Base-by-base conservation (phyloP, 1,140 invertebrate species). In the Drosophila micromelanica region DNA sequence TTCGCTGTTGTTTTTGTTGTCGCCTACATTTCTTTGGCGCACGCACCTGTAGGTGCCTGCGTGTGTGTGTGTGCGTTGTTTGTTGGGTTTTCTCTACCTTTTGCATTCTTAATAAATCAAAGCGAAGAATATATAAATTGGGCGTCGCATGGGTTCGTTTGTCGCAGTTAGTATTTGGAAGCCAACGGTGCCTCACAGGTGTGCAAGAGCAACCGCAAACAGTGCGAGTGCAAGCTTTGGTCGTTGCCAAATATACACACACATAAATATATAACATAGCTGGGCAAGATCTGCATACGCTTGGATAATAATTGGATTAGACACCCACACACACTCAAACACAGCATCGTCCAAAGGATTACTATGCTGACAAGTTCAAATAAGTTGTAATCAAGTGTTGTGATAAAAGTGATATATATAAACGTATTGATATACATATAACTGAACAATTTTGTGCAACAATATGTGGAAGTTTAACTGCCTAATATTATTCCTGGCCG, bases 81-180 rank as follows among this genome's bases (percentile, higher is more conserved):
- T 68, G 63, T 75, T 68, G 55, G 68, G 48, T 64, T 86, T 86
- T 86, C 82, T 86, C 84, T 86, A 65, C 78, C 82, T 90, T 90
- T 91, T 91, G 91, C 90, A 92, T 92, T 91, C 90, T 92, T 92
- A 92, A 91, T 91, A 92, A 92, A 92, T 92, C 90, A 87, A 78
- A 87, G 85, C 75, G 91, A 90, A 91, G 90, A 91, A 92, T 92
- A 92, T 92, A 92, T 92, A 92, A 92, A 92, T 92, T 91, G 91
- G 91, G 82, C 81, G 73, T 76, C 74, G 52, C 80, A 62, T 56
- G 52, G 73, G 69, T 68, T 65, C 65, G 71, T 72, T 74, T 72
- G 74, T 87, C 77, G 91, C 91, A 92, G 91, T 92, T 90, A 87
- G 89, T 91, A 92, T 85, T 90, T 87, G 65, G 75, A 84, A 91